These are phyloP conservation scores for Allophyes oxyacanthae DNA, from an alignment of 2,888 invertebrate genomes.

Conservation along the genomic window DNA sequence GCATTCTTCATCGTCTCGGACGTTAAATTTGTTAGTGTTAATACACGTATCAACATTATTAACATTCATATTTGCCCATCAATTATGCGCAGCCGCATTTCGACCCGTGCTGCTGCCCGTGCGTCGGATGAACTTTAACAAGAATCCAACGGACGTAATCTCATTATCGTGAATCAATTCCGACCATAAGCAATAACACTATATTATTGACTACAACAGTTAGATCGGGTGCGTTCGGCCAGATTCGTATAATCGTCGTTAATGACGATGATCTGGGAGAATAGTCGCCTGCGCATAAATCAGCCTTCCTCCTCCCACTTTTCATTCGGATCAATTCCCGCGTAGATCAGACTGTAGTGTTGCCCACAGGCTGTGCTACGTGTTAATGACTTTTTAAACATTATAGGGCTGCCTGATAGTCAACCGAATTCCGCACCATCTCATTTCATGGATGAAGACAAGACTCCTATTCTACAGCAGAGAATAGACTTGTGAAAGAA, in stretches of 20 bases:
- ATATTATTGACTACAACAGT: constrained; percentile 46
- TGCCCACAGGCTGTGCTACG: constrained; percentile 24
- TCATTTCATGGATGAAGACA: too few species aligned
- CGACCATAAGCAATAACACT: constrained; percentile 48
- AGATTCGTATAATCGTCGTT: constrained; percentile 27
- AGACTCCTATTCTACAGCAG: too few species aligned
- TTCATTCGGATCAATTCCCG: too few species aligned
- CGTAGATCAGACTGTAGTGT: background rate
- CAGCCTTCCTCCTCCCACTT: constrained; percentile 5
- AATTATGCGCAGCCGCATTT: constrained; percentile 30
- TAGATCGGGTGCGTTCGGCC: constrained; percentile 24
- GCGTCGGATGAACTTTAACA: constrained; percentile 17
- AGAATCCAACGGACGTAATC: constrained; percentile 33
- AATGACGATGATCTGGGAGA: constrained; percentile 26
- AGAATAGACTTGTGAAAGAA: too few species aligned
- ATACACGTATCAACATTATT: constrained; percentile 41
- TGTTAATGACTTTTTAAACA: constrained; percentile 21
- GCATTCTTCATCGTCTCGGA: constrained; percentile 8
- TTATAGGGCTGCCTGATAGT: constrained; percentile 19
- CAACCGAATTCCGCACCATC: background rate
- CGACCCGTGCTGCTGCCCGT: constrained; percentile 30
- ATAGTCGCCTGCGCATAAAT: constrained; percentile 38
- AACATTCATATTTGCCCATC: constrained; percentile 30
- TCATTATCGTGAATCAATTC: constrained; percentile 48
- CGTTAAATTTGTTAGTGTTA: constrained; percentile 22